Evolutionary conservation across 2,113 vertebrate species (phyloP).

Genomic region (Jaculus jaculus): DNA sequence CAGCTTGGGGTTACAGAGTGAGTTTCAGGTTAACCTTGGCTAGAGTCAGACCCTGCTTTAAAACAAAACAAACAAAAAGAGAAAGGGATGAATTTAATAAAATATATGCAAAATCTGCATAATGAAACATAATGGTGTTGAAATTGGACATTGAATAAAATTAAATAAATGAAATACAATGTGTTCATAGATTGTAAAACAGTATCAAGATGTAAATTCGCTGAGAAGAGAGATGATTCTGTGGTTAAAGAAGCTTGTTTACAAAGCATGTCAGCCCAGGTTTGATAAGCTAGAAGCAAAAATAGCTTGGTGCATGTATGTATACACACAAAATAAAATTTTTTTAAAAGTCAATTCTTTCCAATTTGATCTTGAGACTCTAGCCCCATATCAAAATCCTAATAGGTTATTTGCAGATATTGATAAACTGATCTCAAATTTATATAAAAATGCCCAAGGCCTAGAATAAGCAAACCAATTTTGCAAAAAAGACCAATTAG

Average conservation of each 20-base stretch:
- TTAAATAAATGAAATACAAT: background rate
- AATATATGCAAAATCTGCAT: background rate
- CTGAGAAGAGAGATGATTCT: too few species aligned
- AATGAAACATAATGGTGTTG: background rate
- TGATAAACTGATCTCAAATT: slow-evolving; percentile 15
- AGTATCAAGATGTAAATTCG: background rate
- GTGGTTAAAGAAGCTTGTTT: too few species aligned
- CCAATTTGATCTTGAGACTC: background rate
- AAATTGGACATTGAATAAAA: background rate
- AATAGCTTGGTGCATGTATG: too few species aligned
- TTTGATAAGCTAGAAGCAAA: too few species aligned
- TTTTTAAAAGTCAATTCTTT: background rate
- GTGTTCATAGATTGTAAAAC: background rate
- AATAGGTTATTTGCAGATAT: background rate
- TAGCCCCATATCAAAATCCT: background rate
- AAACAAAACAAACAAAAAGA: too few species aligned
- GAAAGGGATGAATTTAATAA: background rate
- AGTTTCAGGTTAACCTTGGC: too few species aligned
- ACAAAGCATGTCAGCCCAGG: too few species aligned
- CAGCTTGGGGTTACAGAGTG: too few species aligned
- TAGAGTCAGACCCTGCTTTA: too few species aligned
- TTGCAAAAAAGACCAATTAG: slow-evolving; percentile 5
- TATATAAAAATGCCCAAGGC: background rate
- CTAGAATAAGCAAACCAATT: background rate
- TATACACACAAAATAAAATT: too few species aligned